phyloP scores from a whole-genome alignment of 2,888 invertebrate species.

The Agrotis exclamationis region DNA sequence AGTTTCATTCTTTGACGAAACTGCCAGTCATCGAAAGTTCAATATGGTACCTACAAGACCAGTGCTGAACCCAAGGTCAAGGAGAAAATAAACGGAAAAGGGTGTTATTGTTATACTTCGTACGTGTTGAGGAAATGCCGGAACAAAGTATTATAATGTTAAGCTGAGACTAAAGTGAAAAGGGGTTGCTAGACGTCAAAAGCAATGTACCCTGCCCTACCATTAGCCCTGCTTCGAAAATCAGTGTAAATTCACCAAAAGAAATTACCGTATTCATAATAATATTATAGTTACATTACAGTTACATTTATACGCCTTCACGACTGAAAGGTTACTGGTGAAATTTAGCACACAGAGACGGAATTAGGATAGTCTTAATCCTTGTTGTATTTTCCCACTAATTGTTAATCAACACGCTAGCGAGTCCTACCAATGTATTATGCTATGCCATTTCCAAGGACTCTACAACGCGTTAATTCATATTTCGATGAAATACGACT shows the following conservation, averaged over 20 bases:
- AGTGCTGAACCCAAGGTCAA: constrained; percentile 16
- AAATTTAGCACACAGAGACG: too few relatives aligned
- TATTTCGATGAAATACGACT: too few relatives aligned
- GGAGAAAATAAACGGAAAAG: constrained; percentile 24
- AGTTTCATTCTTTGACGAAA: constrained; percentile 9
- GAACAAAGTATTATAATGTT: constrained; percentile 35
- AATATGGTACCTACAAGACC: constrained; percentile 4
- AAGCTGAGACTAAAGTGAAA: constrained; percentile 19
- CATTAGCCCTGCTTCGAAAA: constrained; percentile 3
- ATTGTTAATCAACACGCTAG: too few relatives aligned
- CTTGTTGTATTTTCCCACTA: too few relatives aligned
- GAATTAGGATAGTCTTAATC: too few relatives aligned
- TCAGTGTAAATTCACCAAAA: constrained; percentile 3
- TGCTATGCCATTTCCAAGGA: too few relatives aligned
- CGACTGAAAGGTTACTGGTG: too few relatives aligned
- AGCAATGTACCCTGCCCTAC: constrained; percentile 6
- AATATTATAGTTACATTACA: too few relatives aligned
- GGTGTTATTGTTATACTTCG: constrained; percentile 21
- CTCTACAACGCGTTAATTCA: too few relatives aligned
- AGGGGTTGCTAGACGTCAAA: constrained; percentile 20
- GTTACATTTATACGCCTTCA: too few relatives aligned
- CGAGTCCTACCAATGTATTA: too few relatives aligned
- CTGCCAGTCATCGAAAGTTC: constrained; percentile 5
- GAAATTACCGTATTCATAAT: too few relatives aligned
- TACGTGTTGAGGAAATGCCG: constrained; percentile 38